Base-by-base conservation (phyloP, 2,888 invertebrate species). In the Zygogramma bicolorata region DNA sequence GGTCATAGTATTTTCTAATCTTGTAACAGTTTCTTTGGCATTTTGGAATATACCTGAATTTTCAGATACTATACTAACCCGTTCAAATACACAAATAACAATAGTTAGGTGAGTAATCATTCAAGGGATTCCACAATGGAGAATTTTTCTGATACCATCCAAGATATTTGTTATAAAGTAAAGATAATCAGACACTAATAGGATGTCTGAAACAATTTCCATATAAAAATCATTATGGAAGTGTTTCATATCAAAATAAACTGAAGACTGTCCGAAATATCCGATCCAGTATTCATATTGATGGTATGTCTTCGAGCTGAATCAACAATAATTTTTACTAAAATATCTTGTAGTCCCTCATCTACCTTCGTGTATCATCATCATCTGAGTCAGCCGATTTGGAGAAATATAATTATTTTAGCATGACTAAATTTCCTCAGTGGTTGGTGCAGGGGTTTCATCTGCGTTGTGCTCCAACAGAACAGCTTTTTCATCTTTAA, bases 401-500 rank as follows among this genome's bases (percentile, higher is more conserved):
- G 29, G 25, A 7, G 49, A 68, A 60, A 59, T 73, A 70, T 78
- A 79, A 81, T 81, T 59, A 13, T 57, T 34, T 34, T 46, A 53
- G 8, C 38, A 20, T 13, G 74, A 76, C 80, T 84, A 85, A 66
- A 83, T 75, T 75, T 86, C 86, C 77, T 86, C 86, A 25, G 82
- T 82, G 34, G 81, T 75, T 13, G 83, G 81, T 15, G 85, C 84
- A 71, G 86, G 85, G 78, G 89, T 89, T 72, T 90, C 90, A 70
- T 88, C 88, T 22, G 86, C 85, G 75, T 88, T 88, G 79, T 90
- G 89, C 66, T 90, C 81, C 70, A 90, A 81, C 3, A 89, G 89
- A 71, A 90, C 89, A 62, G 90, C 87, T 82, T 90, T 90, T 77
- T 90, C 90, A 5, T 85, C 88, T 15, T 85, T 87, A 13, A 84